Percentiles rank a stretch among this genome's conserved stretches.
phyloP scores from a whole-genome alignment of 2,888 invertebrate species.

The Amiota communis region DNA sequence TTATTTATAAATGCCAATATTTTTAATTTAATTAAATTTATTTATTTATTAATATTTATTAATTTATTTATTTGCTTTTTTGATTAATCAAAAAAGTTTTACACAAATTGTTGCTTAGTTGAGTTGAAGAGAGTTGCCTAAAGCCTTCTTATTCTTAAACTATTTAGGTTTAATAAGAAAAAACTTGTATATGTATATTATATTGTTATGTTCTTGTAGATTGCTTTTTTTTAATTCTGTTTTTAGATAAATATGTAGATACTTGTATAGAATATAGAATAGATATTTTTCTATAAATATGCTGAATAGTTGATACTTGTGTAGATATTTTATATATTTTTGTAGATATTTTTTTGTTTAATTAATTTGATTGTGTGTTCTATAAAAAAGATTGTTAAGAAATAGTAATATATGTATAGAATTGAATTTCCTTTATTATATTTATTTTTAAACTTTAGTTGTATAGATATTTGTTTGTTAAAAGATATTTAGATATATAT shows the following conservation, averaged over 20 bases:
- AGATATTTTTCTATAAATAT: too few species aligned
- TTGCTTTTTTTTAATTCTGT: too few species aligned
- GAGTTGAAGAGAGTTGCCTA: constrained; percentile 28
- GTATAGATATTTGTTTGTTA: background rate
- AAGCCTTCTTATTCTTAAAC: background rate
- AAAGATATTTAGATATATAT: background rate
- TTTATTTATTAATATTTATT: too few species aligned
- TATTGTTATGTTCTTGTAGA: background rate
- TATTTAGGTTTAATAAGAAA: background rate
- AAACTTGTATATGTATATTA: background rate
- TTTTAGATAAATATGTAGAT: too few species aligned
- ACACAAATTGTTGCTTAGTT: constrained; percentile 60
- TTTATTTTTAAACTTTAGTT: background rate
- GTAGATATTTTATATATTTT: too few species aligned
- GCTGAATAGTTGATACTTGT: too few species aligned
- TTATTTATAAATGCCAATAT: constrained; percentile 10
- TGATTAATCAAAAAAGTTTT: constrained; percentile 47
- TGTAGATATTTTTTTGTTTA: too few species aligned
- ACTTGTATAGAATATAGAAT: too few species aligned
- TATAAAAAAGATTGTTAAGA: too few species aligned
- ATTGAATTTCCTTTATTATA: background rate
- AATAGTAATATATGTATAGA: too few species aligned
- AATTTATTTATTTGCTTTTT: too few species aligned
- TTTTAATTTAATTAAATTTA: constrained; percentile 38
- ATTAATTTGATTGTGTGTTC: too few species aligned